Evolutionary conservation across 2,888 invertebrate species (phyloP), one percentile per base, ranked within the genome.

Genomic region (Platerodrilus igneus): DNA sequence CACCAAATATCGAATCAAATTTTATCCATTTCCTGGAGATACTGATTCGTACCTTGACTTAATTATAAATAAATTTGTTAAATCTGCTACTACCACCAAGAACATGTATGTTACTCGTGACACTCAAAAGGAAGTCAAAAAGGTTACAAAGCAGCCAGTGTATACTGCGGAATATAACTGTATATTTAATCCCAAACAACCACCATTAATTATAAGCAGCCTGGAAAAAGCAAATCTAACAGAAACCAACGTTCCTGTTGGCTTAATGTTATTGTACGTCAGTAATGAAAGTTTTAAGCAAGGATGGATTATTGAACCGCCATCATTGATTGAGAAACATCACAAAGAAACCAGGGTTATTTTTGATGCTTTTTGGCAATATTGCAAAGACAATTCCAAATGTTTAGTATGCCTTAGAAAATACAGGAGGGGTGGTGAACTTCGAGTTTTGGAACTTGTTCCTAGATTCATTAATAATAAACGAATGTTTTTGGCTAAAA

Each of bases 281-380:
- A 30, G 20, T 10, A 21, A 42, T 20, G 20, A 35, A 11, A 23
- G 11, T n/a, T 25, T 11, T 3, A 29, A 19, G 19, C 11, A 13
- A 21, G 41, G 32, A 8, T 46, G 41, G 46, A 14, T 46, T 7
- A 31, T 42, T 13, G 22, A 38, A 19, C 14, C 36, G 9, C 23
- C 36, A 8, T 7, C 7, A 7, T 31, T 42, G 35, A 32, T 46
- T 15, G 29, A 42, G 21, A 34, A 39, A 8, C 22, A 41, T 28
- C 16, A 17, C 6, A 25, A 32, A 31, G 41, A 38, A 32, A 25
- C 38, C 0, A 17, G 28, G 20, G 22, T 22, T n/a, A 10, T 41
- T 21, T 42, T 42, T 20, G 36, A 39, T 22, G 21, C 13, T 8
- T 36, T 46, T 15, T 46, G 46, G 46, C 38, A 46, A 21, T 42